A percentile compares a stretch with the other conserved stretches of the same genome.
Evolutionary conservation across 2,888 invertebrate species (phyloP).

Genomic region (Napeogenes sylphis): DNA sequence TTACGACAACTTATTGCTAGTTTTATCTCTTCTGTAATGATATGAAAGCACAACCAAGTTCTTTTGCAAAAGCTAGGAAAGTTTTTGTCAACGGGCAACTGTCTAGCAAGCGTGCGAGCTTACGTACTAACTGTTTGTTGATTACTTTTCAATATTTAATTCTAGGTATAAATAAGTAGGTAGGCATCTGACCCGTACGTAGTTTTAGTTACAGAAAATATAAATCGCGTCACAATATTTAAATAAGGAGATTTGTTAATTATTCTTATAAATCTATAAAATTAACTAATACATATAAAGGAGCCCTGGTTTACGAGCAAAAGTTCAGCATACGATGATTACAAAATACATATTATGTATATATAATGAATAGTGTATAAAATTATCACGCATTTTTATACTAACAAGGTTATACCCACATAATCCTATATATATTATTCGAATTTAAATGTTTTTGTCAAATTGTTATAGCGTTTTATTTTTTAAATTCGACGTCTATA

Average conservation of each 20-base stretch:
- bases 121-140: slow-evolving; percentile 1
- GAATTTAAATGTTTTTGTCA: slow-evolving; percentile 13
- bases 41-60: slow-evolving; percentile 32
- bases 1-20: slow-evolving; percentile 19
- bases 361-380: slow-evolving; percentile 47
- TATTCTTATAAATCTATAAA: slow-evolving; percentile 49
- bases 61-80: slow-evolving; percentile 22
- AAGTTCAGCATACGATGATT: slow-evolving; percentile 62
- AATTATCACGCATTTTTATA: slow-evolving; percentile 41
- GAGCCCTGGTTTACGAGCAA: slow-evolving; percentile 55
- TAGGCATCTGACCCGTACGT: slow-evolving; percentile 31
- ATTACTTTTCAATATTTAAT: not conserved
- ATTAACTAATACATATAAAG: slow-evolving; percentile 49
- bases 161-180: slow-evolving; percentile 25
- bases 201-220: slow-evolving; percentile 18
- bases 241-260: slow-evolving; percentile 32
- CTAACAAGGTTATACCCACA: slow-evolving; percentile 31
- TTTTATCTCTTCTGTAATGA: slow-evolving; percentile 19
- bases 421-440: slow-evolving; percentile 16
- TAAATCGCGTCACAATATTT: slow-evolving; percentile 26
- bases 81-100: slow-evolving; percentile 6
- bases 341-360: slow-evolving; percentile 46
- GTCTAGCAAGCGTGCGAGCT: slow-evolving; percentile 5
- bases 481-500: slow-evolving; percentile 2
- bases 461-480: slow-evolving; percentile 14